These are phyloP conservation scores for Parnassius glacialis DNA, from an alignment of 2,888 invertebrate species.

Conservation along the genomic window DNA sequence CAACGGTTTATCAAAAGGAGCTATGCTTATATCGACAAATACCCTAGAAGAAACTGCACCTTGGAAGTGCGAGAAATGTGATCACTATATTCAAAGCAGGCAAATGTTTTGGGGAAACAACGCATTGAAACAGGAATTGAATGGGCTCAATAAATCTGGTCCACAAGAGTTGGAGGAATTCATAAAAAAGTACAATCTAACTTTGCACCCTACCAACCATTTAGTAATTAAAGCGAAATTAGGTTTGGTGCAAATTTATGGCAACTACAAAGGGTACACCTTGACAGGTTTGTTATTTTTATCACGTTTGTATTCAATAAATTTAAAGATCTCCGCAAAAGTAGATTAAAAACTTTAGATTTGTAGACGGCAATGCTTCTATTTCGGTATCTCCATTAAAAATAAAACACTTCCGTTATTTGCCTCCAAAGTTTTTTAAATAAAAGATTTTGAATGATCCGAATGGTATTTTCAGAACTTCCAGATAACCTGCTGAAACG, in stretches of 20 bases:
- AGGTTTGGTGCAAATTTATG: slow-evolving; percentile 85
- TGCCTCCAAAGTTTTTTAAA: too few relatives aligned
- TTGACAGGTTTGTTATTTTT: slow-evolving; percentile 69
- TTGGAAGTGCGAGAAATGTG: slow-evolving; percentile 86
- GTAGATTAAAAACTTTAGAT: too few relatives aligned
- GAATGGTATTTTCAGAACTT: slow-evolving; percentile 69
- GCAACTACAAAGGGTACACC: slow-evolving; percentile 79
- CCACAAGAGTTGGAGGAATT: slow-evolving; percentile 83
- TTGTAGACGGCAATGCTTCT: too few relatives aligned
- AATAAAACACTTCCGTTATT: too few relatives aligned
- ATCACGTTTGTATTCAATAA: too few relatives aligned
- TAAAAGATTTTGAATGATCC: too few relatives aligned
- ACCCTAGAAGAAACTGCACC: slow-evolving; percentile 80
- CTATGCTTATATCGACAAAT: slow-evolving; percentile 81
- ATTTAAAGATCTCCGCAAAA: too few relatives aligned
- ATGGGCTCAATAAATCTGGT: slow-evolving; percentile 72
- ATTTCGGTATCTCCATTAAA: too few relatives aligned
- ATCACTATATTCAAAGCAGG: slow-evolving; percentile 76
- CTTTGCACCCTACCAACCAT: slow-evolving; percentile 84
- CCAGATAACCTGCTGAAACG: slow-evolving; percentile 77
- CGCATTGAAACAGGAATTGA: slow-evolving; percentile 82
- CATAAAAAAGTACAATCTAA: slow-evolving; percentile 81
- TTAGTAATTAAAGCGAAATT: slow-evolving; percentile 85
- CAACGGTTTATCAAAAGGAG: slow-evolving; percentile 43
- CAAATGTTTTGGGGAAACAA: slow-evolving; percentile 83